These are phyloP conservation scores for Brachionus rubens DNA, from an alignment of 1,140 invertebrate genomes.

Conservation along the genomic window DNA sequence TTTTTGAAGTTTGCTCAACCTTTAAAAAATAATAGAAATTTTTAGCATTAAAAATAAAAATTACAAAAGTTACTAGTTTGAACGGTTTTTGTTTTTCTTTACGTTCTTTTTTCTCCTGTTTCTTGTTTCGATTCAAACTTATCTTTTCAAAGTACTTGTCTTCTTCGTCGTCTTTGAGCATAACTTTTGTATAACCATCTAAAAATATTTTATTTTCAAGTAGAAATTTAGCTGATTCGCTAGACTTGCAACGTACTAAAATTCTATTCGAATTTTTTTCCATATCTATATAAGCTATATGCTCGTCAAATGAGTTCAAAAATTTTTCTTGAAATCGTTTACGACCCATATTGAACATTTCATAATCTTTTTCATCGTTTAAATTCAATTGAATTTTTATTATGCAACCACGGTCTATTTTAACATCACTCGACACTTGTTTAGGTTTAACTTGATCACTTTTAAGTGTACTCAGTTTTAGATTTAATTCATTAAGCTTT, in stretches of 20 bases:
- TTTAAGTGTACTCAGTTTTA: background rate
- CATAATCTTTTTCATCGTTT: constrained; percentile 17
- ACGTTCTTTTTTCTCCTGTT: constrained; percentile 26
- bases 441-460: background rate
- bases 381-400: constrained; percentile 25
- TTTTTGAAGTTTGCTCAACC: too few relatives aligned
- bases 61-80: background rate
- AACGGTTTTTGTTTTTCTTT: background rate
- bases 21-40: too few relatives aligned
- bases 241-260: constrained; percentile 12
- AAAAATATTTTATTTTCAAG: background rate
- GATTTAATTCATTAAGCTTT: constrained; percentile 18
- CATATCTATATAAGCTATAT: constrained; percentile 36
- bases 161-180: constrained; percentile 25
- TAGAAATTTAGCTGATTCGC: background rate
- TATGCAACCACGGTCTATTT: background rate
- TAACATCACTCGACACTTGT: background rate
- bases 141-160: constrained; percentile 37
- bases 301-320: background rate
- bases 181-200: background rate
- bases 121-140: constrained; percentile 14
- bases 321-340: constrained; percentile 18
- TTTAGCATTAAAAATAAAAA: background rate
- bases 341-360: background rate
- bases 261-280: constrained; percentile 34